Evolutionary conservation across 2,797 vertebrate species (phyloP), one percentile per base, ranked within the genome.

Genomic region (Agapornis canus): DNA sequence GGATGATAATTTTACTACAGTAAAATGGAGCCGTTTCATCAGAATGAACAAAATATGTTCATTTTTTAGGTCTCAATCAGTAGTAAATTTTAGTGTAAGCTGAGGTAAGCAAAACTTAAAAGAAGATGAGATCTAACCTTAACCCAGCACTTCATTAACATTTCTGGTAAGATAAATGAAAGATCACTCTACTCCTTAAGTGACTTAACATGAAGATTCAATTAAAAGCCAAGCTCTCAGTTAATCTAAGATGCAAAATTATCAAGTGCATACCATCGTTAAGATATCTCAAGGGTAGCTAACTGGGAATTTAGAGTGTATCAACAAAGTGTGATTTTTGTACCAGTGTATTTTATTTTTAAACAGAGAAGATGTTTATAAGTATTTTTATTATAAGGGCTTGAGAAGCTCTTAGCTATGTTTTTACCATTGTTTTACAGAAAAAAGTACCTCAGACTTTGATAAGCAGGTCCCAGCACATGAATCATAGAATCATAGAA

Each of bases 31-130:
- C 35, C 10, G 9, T 85, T 91, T 89, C 81, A 59, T 82, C 37
- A 92, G 27, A 61, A 20, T 22, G 2, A 56, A n/a, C 26, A 31
- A 47, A 31, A 57, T 47, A 10, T 80, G 27, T 60, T 90, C 40
- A 35, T 76, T 79, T 87, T 90, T 91, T 89, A 82, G 20, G 10
- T 88, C 42, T 94, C 70, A 83, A 42, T 86, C 61, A 71, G 48
- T 70, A 80, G 52, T 75, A 83, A 75, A 85, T 90, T 90, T 93
- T 77, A 54, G 66, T 85, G 70, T 42, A 68, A 85, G 73, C 82
- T 97, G 96, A 97, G 95, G 89, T 98, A 98, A 98, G 97, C 97
- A 97, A 97, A 98, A 98, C 94, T 98, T 98, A 98, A 98, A 98
- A 97, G 98, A 76, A 95, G 61, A 80, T 89, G 92, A 94, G 39